A percentile compares a stretch with the other conserved stretches of the same genome.
These are phyloP conservation scores for Hippocampus mohnikei DNA, from an alignment of 2,113 vertebrate genomes.

Conservation along the genomic window DNA sequence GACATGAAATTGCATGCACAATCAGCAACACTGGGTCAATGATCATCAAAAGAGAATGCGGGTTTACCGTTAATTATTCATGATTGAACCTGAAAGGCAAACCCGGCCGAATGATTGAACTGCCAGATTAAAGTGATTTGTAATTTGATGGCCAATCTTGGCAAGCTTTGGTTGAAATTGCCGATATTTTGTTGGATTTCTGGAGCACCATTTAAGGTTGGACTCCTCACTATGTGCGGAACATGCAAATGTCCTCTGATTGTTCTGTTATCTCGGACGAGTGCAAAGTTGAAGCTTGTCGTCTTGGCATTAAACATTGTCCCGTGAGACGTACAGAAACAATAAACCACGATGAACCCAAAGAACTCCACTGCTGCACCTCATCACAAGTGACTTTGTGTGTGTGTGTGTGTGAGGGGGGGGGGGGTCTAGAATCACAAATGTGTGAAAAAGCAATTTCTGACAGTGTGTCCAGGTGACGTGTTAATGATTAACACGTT, in stretches of 20 bases:
- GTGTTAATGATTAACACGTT: slow-evolving; percentile 19
- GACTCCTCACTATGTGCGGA: no score
- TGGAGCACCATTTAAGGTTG: not conserved
- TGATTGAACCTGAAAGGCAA: no score
- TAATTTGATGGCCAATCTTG: not conserved
- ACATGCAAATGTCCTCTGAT: not conserved
- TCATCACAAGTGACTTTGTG: not conserved
- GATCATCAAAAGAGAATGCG: no score
- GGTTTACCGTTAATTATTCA: no score
- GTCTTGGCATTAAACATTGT: not conserved
- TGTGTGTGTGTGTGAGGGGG: no score
- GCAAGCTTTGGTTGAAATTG: not conserved
- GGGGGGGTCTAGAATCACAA: not conserved
- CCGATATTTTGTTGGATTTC: not conserved
- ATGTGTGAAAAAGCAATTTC: not conserved
- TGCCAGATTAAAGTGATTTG: not conserved
- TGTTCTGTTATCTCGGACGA: not conserved
- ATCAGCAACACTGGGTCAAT: no score
- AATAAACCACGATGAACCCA: no score
- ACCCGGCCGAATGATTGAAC: not conserved
- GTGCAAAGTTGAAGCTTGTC: not conserved
- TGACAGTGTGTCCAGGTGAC: not conserved
- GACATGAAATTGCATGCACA: no score
- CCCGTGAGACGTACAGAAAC: not conserved
- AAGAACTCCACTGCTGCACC: not conserved